Percentiles rank a stretch among this genome's conserved stretches.
These are phyloP conservation scores for Eretmodus cyanostictus DNA, from an alignment of 2,113 vertebrate genomes.

Conservation along the genomic window DNA sequence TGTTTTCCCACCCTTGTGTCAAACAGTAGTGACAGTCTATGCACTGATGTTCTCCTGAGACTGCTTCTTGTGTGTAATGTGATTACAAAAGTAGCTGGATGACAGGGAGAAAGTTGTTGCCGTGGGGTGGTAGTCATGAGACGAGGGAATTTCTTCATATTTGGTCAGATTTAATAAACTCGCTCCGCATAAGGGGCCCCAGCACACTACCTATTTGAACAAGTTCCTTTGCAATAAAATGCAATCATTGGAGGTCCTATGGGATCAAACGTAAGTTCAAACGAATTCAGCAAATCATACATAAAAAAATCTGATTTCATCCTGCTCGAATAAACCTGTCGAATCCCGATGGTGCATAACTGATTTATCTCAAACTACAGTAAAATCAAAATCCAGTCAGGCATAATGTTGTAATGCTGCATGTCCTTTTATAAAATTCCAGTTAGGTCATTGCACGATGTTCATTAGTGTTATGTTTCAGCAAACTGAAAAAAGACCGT, in stretches of 20 bases:
- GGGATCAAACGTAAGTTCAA: neutral
- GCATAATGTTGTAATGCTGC: neutral
- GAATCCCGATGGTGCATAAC: neutral
- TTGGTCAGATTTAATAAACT: slow-evolving; percentile 33
- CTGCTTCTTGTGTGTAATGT: slow-evolving; percentile 8
- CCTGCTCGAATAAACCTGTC: neutral
- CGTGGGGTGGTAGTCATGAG: neutral
- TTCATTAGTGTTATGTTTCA: neutral
- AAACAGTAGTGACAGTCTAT: neutral
- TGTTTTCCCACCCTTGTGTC: neutral
- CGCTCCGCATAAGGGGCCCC: neutral
- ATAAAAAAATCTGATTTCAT: neutral
- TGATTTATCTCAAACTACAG: neutral
- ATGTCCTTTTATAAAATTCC: neutral
- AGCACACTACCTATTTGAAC: neutral
- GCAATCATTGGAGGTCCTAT: neutral
- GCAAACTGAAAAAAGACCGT: neutral
- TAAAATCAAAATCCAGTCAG: neutral
- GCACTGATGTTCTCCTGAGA: neutral
- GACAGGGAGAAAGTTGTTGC: neutral
- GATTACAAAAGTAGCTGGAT: slow-evolving; percentile 24
- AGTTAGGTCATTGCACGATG: neutral
- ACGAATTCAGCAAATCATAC: neutral
- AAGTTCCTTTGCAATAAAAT: slow-evolving; percentile 5
- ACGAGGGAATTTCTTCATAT: neutral